phyloP scores from a whole-genome alignment of 2,888 invertebrate genomes.

The Ectropis crepuscularia region DNA sequence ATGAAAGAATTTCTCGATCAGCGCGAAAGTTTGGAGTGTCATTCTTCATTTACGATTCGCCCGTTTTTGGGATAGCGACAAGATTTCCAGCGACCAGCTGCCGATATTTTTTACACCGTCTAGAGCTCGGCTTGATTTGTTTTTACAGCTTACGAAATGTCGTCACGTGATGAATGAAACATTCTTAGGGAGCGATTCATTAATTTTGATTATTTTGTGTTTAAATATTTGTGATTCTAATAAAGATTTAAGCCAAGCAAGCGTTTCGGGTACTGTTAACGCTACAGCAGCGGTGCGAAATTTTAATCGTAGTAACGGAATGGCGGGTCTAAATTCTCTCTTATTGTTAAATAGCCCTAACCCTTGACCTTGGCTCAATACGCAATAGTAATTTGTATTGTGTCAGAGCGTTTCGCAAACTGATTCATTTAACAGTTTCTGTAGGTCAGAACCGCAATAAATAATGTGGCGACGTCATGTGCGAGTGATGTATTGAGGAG shows the following conservation, averaged over 20 bases:
- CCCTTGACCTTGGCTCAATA: constrained; percentile 50
- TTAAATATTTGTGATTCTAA: constrained; percentile 1
- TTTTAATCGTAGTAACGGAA: constrained; percentile 32
- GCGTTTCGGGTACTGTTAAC: not conserved
- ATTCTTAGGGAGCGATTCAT: constrained; percentile 10
- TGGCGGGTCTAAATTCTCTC: constrained; percentile 34
- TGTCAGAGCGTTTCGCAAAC: constrained; percentile 47
- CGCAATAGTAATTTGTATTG: constrained; percentile 49
- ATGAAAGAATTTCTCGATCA: constrained; percentile 46
- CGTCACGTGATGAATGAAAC: constrained; percentile 12
- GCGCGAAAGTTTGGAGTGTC: constrained; percentile 48
- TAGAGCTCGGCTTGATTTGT: constrained; percentile 10
- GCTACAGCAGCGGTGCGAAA: constrained; percentile 4
- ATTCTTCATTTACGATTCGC: constrained; percentile 50
- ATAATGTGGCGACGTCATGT: constrained; percentile 40
- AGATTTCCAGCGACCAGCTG: constrained; percentile 37
- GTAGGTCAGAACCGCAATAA: constrained; percentile 44
- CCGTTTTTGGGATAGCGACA: constrained; percentile 39
- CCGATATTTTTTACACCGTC: constrained; percentile 20
- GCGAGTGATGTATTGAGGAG: constrained; percentile 21
- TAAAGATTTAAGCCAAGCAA: not conserved
- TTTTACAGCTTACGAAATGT: constrained; percentile 24
- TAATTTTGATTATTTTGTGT: constrained; percentile 7
- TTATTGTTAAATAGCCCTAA: constrained; percentile 41
- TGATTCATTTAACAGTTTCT: constrained; percentile 43